These are phyloP conservation scores for Hydrolagus colliei DNA, from an alignment of 2,797 vertebrate genomes.

Conservation along the genomic window DNA sequence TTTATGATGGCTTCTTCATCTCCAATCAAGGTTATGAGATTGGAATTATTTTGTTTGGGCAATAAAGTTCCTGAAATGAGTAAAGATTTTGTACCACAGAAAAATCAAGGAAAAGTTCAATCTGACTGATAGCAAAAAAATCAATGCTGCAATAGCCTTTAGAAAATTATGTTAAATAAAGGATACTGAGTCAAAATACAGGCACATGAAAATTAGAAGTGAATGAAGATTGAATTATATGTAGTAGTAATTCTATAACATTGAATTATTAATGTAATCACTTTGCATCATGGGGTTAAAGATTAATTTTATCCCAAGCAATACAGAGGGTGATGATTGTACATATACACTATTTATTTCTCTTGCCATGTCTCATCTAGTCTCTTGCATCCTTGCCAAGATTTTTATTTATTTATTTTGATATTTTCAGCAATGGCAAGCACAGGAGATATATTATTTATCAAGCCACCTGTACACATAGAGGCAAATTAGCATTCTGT, in stretches of 20 bases:
- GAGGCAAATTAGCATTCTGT: slow-evolving; percentile 55
- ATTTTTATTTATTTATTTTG: not conserved
- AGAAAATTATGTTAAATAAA: not conserved
- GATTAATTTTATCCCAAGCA: not conserved
- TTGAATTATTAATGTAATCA: slow-evolving; percentile 35
- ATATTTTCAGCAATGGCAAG: not conserved
- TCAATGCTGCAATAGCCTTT: not conserved
- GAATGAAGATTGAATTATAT: slow-evolving; percentile 27
- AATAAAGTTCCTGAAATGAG: slow-evolving; percentile 36
- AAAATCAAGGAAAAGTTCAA: slow-evolving; percentile 22
- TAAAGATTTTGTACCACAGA: slow-evolving; percentile 34
- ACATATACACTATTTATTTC: not conserved
- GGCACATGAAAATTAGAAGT: slow-evolving; percentile 30
- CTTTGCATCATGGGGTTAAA: slow-evolving; percentile 28
- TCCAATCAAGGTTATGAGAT: slow-evolving; percentile 28
- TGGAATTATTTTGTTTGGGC: slow-evolving; percentile 33
- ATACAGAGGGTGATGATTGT: slow-evolving; percentile 6
- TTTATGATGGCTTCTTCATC: slow-evolving; percentile 37
- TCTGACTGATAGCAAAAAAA: slow-evolving; percentile 28
- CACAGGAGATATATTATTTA: slow-evolving; percentile 42
- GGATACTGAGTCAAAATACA: slow-evolving; percentile 32
- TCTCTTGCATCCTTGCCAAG: too few species aligned
- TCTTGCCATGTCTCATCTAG: not conserved
- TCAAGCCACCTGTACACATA: slow-evolving; percentile 41
- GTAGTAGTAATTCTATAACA: not conserved